These are phyloP conservation scores for Amblyopsis rosae DNA, from an alignment of 2,113 vertebrate species.

Conservation along the genomic window DNA sequence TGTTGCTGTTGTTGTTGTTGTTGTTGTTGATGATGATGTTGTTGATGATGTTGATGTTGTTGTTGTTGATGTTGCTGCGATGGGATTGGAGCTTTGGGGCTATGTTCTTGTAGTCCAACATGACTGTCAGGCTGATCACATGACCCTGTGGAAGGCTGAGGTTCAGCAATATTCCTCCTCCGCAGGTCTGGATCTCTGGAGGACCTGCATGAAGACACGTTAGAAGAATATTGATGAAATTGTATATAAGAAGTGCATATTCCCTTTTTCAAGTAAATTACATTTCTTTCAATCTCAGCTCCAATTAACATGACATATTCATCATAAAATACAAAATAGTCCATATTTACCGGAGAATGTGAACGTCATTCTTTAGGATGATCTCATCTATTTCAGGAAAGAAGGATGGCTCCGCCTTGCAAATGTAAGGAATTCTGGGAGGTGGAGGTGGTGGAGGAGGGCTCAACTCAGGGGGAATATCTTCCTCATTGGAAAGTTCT, in stretches of 20 bases:
- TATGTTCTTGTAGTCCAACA: constrained; percentile 32
- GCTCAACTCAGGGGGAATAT: constrained; percentile 85
- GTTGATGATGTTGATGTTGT: constrained; percentile 41
- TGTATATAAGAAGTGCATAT: neutral
- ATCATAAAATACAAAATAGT: too few relatives aligned
- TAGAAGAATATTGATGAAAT: neutral
- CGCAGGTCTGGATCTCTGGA: constrained; percentile 53
- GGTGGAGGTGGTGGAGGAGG: constrained; percentile 87
- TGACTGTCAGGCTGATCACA: constrained; percentile 26
- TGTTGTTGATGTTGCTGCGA: constrained; percentile 55
- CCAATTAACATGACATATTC: too few relatives aligned
- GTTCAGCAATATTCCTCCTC: constrained; percentile 36
- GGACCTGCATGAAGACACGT: constrained; percentile 35
- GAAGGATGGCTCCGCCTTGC: constrained; percentile 70
- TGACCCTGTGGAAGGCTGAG: constrained; percentile 17
- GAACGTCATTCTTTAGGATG: constrained; percentile 16
- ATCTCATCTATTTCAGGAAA: constrained; percentile 54
- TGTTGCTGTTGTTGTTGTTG: constrained; percentile 35
- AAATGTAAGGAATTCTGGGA: constrained; percentile 78
- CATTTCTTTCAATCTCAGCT: too few relatives aligned
- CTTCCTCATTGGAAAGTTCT: constrained; percentile 93
- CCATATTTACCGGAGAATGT: constrained; percentile 54
- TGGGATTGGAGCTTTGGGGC: constrained; percentile 47
- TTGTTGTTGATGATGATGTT: constrained; percentile 51
- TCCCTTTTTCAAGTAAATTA: too few relatives aligned